Evolutionary conservation across 2,888 invertebrate genomes (phyloP), one percentile per base, ranked within the genome.

Genomic region (Mythimna loreyi): DNA sequence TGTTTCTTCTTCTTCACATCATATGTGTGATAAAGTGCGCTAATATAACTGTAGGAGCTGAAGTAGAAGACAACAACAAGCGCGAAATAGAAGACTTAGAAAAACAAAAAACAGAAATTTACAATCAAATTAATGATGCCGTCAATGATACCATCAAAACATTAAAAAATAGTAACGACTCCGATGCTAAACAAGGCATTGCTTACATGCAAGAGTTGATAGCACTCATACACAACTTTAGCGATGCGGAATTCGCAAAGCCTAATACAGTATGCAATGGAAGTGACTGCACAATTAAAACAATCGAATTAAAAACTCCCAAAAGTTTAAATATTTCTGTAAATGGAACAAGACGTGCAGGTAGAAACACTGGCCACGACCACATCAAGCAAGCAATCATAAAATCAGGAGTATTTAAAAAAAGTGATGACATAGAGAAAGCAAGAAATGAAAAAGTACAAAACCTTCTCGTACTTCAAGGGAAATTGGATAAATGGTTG

Each of bases 401-500:
- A 1, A 9, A 11, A 5, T 25, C 30, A 45, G 72, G 25, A 8
- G 1, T 28, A 1, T 28, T 30, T 4, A 56, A 50, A 25, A 33
- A 7, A 16, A n/a, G 1, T 0, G 47, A 33, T 0, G 21, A 72
- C 0, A 0, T 72, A 28, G 4, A 4, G 2, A 40, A 0, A 43
- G 3, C 23, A 9, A 64, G 19, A 21, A 40, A 62, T 2, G 61
- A 49, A 2, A 67, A 58, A 19, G 13, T 68, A 19, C 55, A 45
- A 16, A 73, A 55, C 9, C 25, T 72, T 1, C 8, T 73, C 0
- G 0, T 1, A 13, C 49, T 78, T 2, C 67, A 77, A 19, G 16
- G 23, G 25, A 78, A 56, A 19, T n/a, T 77, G 40, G 65, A 78
- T 16, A 40, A 3, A 2, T 77, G 77, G 77, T 28, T 77, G 58